Evolutionary conservation across 2,113 vertebrate genomes (phyloP), one percentile per base, ranked within the genome.

Genomic region (Petroica traversi): DNA sequence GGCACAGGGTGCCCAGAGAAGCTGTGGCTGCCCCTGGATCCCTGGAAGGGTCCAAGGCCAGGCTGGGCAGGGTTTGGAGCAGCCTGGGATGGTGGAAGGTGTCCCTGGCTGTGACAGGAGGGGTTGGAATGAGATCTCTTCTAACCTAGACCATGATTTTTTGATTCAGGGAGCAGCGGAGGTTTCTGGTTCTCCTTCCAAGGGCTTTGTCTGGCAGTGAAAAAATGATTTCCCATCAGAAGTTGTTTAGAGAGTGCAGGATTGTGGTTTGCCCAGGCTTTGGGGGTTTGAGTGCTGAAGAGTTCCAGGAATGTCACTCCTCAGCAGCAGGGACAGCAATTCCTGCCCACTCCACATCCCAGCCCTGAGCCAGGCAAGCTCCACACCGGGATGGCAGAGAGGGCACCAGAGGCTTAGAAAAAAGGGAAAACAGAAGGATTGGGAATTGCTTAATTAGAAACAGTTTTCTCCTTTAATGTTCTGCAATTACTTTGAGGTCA

Each of bases 401-500:
- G 72, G 74, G 74, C 52, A 93, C 57, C 45, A 40, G 72, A 38
- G 52, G 55, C 45, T 69, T 6, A 6, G 62, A 34, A 75, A 84
- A 64, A 64, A 82, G 46, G 43, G 67, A 67, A 93, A 94, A 76
- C 73, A 63, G 87, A 83, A 89, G 61, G 86, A 69, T 8, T 91
- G 91, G 68, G 88, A 86, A 92, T 87, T 54, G 36, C 78, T 28
- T 86, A 86, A 95, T 94, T 87, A 87, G 87, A 64, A 94, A 51
- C 63, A 66, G 64, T 84, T 92, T 93, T 94, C 59, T 84, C 46
- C 76, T 76, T 95, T 97, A 90, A 93, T 74, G 63, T 55, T 92
- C 51, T 43, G 57, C 91, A 93, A 94, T 96, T 86, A 88, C 88
- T 93, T 92, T 93, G 95, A 95, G 95, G 92, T 93, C 92, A 94